Evolutionary conservation across 2,888 invertebrate species (phyloP).

Genomic region (Eupithecia abbreviata): DNA sequence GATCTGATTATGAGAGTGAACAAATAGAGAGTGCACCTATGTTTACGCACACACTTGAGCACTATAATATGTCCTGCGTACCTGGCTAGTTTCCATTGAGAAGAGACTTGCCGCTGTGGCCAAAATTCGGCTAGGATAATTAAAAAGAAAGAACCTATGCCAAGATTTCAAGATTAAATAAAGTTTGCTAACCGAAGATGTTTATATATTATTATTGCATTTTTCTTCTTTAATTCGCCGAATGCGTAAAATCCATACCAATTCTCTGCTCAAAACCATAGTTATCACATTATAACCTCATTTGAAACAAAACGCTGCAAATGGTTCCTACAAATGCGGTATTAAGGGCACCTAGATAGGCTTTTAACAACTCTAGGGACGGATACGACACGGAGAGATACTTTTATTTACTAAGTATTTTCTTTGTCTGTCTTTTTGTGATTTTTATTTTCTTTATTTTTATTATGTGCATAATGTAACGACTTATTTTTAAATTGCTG

Average conservation of each 20-base stretch:
- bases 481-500: too few species aligned
- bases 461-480: too few species aligned
- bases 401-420: too few species aligned
- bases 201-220: background rate
- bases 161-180: background rate
- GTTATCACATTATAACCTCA: conserved; percentile 39
- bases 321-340: conserved; percentile 17
- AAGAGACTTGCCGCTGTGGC: too few species aligned
- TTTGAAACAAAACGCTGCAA: conserved; percentile 34
- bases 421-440: too few species aligned
- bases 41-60: too few species aligned
- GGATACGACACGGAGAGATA: conserved; percentile 9
- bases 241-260: background rate
- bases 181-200: background rate
- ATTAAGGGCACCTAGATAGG: conserved; percentile 23
- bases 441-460: too few species aligned
- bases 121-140: too few species aligned
- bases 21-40: too few species aligned
- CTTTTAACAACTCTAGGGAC: conserved; percentile 1
- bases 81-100: too few species aligned
- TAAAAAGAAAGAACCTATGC: background rate
- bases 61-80: too few species aligned
- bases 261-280: conserved; percentile 2
- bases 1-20: too few species aligned
- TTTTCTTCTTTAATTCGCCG: background rate